These are phyloP conservation scores for Artibeus jamaicensis DNA, from an alignment of 2,797 vertebrate genomes.

Conservation along the genomic window DNA sequence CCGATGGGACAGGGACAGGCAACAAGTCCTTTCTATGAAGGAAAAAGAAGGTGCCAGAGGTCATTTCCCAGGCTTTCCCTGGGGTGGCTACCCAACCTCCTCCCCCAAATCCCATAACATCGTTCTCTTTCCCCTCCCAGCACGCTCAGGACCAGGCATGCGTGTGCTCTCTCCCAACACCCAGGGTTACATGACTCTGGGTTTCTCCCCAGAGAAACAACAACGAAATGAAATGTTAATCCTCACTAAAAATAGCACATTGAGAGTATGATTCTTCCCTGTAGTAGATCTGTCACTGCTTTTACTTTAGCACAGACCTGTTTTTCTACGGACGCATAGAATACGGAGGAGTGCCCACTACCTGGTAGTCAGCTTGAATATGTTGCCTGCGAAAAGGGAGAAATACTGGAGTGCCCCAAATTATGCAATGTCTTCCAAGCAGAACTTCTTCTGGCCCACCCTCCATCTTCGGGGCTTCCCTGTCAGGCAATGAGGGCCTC, in stretches of 20 bases:
- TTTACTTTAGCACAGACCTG: neutral
- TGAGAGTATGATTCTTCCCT: neutral
- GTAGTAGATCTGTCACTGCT: neutral
- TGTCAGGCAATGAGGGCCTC: neutral
- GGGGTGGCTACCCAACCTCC: neutral
- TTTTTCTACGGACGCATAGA: neutral
- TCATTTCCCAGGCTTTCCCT: neutral
- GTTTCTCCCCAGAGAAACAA: neutral
- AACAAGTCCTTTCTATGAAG: neutral
- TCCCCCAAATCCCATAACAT: fast-evolving
- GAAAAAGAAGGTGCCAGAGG: neutral
- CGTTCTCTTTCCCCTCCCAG: neutral
- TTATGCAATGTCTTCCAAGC: neutral
- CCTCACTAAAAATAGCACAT: neutral
- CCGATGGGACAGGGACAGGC: neutral
- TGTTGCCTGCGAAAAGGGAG: neutral
- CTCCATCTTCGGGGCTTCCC: neutral
- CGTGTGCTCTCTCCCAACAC: neutral
- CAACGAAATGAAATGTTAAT: neutral
- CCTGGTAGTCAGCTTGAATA: neutral
- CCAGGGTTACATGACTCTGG: neutral
- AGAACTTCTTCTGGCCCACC: neutral
- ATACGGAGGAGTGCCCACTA: too few relatives aligned
- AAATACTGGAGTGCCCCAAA: too few relatives aligned
- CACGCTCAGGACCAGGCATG: neutral